These are phyloP conservation scores for Telmatochromis sp. DNA, from an alignment of 2,113 vertebrate genomes.

Conservation along the genomic window DNA sequence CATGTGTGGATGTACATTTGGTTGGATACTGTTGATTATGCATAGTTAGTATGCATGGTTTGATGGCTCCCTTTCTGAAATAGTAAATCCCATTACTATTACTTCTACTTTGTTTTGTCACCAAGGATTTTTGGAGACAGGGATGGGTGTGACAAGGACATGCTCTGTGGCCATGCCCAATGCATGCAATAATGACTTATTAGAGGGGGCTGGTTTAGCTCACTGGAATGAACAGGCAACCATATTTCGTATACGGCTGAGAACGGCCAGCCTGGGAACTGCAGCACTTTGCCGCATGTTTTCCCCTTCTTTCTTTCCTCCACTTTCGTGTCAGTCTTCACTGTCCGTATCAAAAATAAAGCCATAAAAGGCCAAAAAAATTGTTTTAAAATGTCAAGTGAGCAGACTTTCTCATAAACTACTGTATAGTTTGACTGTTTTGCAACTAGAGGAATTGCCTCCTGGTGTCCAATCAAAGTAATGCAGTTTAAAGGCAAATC, in stretches of 20 bases:
- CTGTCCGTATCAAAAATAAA: not conserved
- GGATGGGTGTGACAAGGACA: not conserved
- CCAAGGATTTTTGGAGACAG: not conserved
- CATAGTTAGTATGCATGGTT: not conserved
- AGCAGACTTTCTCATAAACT: not conserved
- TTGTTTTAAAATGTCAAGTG: not conserved
- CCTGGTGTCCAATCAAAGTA: not conserved
- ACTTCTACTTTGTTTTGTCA: not conserved
- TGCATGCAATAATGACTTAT: not conserved
- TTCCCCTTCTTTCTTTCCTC: not conserved
- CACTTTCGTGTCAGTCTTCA: not conserved
- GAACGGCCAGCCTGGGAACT: not conserved
- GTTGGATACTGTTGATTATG: not conserved
- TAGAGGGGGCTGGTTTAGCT: not conserved
- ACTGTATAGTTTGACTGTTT: not conserved
- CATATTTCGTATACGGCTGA: not conserved
- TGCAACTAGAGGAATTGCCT: not conserved
- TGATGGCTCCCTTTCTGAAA: not conserved
- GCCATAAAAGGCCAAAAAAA: not conserved
- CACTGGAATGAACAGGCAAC: not conserved
- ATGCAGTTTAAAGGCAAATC: not conserved
- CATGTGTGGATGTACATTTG: not conserved
- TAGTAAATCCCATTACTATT: not conserved
- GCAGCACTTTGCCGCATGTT: not conserved
- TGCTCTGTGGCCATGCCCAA: not conserved